phyloP scores from a whole-genome alignment of 1,140 invertebrate genomes.

The Andrena cerasifolii region DNA sequence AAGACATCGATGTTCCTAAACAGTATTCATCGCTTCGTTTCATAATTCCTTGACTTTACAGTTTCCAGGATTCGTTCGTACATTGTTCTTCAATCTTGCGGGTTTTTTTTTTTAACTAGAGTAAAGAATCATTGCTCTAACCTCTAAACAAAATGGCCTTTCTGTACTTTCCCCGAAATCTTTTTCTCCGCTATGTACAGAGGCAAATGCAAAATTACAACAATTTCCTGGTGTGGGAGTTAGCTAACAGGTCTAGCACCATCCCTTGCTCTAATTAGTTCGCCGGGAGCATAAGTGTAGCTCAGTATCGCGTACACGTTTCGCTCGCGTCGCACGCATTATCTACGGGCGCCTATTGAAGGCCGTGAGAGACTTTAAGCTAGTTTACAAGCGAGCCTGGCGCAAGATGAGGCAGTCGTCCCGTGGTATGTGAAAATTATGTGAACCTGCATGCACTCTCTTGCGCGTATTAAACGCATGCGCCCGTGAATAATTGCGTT shows the following conservation, averaged over 20 bases:
- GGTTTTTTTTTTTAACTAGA: too few relatives aligned
- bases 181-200: too few relatives aligned
- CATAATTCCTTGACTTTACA: too few relatives aligned
- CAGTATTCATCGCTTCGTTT: too few relatives aligned
- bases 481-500: slow-evolving; percentile 63
- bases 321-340: slow-evolving; percentile 57
- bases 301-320: slow-evolving; percentile 60
- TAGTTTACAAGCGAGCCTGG: slow-evolving; percentile 33
- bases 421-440: slow-evolving; percentile 72
- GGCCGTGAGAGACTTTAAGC: slow-evolving; percentile 72
- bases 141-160: neutral
- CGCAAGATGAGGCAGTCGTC: slow-evolving; percentile 31
- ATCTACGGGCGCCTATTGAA: slow-evolving; percentile 49
- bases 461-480: slow-evolving; percentile 40
- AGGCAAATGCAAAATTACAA: neutral
- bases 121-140: too few relatives aligned
- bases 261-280: slow-evolving; percentile 68
- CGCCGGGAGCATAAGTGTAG: slow-evolving; percentile 69
- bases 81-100: too few relatives aligned
- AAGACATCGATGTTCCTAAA: too few relatives aligned
- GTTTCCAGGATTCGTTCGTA: too few relatives aligned
- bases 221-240: neutral
- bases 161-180: neutral
- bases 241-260: neutral
- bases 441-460: slow-evolving; percentile 70